phyloP scores from a whole-genome alignment of 2,888 invertebrate species.

The Caenorhabditis sp. region DNA sequence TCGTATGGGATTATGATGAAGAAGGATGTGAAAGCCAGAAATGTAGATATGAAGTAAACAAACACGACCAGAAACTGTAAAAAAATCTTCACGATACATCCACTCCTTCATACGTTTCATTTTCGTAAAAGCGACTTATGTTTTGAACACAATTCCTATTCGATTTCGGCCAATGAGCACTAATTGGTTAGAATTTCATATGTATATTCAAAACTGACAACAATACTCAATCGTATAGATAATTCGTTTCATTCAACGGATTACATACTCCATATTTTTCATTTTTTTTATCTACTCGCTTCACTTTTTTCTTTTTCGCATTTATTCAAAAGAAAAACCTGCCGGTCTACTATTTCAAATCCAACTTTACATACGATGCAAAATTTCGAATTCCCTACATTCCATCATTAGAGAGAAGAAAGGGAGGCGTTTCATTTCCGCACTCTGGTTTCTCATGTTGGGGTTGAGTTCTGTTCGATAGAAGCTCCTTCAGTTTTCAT shows the following conservation, averaged over 20 bases:
- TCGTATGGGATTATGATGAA: conserved; percentile 76
- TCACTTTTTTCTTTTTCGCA: not conserved
- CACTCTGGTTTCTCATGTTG: not conserved
- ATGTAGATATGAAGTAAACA: conserved; percentile 70
- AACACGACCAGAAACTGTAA: conserved; percentile 73
- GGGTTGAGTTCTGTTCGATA: not conserved
- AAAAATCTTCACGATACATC: too few relatives aligned
- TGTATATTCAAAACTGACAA: not conserved
- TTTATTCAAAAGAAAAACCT: too few relatives aligned
- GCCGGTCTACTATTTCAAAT: not conserved
- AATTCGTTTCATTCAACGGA: not conserved
- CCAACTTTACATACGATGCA: too few relatives aligned
- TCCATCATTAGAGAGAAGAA: not conserved
- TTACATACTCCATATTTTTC: not conserved
- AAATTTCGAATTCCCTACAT: not conserved
- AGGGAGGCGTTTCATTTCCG: not conserved
- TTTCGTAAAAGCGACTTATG: too few relatives aligned
- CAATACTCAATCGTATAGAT: not conserved
- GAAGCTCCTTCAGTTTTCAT: conserved; percentile 1
- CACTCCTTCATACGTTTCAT: too few relatives aligned
- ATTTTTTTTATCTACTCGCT: not conserved
- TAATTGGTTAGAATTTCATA: too few relatives aligned
- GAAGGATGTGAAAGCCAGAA: conserved; percentile 70
- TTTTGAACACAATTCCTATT: too few relatives aligned
- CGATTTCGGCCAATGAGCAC: not conserved